Percentiles rank a stretch among this genome's conserved stretches.
Conservation (phyloP, 2,888 invertebrate genomes). For the Mechanitis mazaeus region DNA sequence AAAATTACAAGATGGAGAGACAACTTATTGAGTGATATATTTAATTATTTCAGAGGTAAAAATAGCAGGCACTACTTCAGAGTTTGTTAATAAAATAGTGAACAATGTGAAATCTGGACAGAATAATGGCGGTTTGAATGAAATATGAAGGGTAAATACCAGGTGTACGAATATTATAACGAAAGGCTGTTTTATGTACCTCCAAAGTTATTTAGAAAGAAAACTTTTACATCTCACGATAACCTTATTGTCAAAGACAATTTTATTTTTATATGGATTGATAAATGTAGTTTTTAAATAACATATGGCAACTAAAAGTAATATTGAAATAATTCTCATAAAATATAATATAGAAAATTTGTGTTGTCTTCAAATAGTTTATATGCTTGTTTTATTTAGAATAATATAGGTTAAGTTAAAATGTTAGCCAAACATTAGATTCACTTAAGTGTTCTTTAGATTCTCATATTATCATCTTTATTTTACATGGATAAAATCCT, state of each 20-base stretch:
- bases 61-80: slow-evolving; percentile 94
- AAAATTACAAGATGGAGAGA: no score
- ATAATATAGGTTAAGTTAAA: slow-evolving; percentile 13
- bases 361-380: slow-evolving; percentile 8
- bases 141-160: slow-evolving; percentile 69
- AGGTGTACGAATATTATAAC: slow-evolving; percentile 46
- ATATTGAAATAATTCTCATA: slow-evolving; percentile 26
- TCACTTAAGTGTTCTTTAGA: slow-evolving; percentile 5
- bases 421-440: slow-evolving; percentile 15
- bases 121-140: slow-evolving; percentile 85
- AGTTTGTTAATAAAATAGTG: slow-evolving; percentile 94
- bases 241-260: slow-evolving; percentile 68
- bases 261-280: slow-evolving; percentile 65
- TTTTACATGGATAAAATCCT: slow-evolving; percentile 5
- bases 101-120: slow-evolving; percentile 90
- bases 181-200: slow-evolving; percentile 76
- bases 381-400: slow-evolving; percentile 28
- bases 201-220: slow-evolving; percentile 72
- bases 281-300: slow-evolving; percentile 60
- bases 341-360: slow-evolving; percentile 15
- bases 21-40: no score
- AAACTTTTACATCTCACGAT: slow-evolving; percentile 55
- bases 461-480: slow-evolving; percentile 1
- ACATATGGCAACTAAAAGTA: slow-evolving; percentile 60
- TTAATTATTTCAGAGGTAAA: slow-evolving; percentile 80